phyloP scores from a whole-genome alignment of 2,888 invertebrate species.

The Trissoscelio sp. region DNA sequence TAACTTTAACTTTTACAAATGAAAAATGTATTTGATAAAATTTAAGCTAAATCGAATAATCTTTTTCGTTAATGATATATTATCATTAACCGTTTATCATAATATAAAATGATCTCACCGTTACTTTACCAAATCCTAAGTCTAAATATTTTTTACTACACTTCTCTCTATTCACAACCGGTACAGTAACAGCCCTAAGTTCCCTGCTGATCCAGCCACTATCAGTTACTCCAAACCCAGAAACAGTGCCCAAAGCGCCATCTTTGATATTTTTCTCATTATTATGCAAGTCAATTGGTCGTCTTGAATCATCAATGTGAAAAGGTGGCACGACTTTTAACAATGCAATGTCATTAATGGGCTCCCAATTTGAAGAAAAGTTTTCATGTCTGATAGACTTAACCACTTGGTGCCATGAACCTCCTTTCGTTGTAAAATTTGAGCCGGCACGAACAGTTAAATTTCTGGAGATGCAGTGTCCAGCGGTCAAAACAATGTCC shows the following conservation, averaged over 20 bases:
- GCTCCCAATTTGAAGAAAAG: not conserved
- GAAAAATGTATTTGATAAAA: too few relatives aligned
- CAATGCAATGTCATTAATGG: slow-evolving; percentile 61
- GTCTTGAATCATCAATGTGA: slow-evolving; percentile 33
- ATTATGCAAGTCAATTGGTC: slow-evolving; percentile 34
- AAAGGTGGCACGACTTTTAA: slow-evolving; percentile 58
- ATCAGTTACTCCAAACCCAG: slow-evolving; percentile 60
- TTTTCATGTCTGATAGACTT: slow-evolving; percentile 40
- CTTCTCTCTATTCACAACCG: slow-evolving; percentile 84
- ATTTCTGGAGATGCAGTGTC: slow-evolving; percentile 27
- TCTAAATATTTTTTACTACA: slow-evolving; percentile 83
- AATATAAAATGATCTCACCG: slow-evolving; percentile 24
- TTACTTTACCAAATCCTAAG: slow-evolving; percentile 39
- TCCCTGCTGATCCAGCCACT: slow-evolving; percentile 23
- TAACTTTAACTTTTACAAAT: too few relatives aligned
- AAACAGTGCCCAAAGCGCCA: slow-evolving; percentile 43
- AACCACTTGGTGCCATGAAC: slow-evolving; percentile 45
- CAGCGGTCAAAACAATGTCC: slow-evolving; percentile 54
- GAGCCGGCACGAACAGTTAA: slow-evolving; percentile 49
- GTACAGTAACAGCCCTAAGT: slow-evolving; percentile 83
- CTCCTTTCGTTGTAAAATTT: slow-evolving; percentile 31
- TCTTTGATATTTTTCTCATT: slow-evolving; percentile 41
- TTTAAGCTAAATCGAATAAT: too few relatives aligned
- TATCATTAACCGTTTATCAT: too few relatives aligned
- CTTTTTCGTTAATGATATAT: too few relatives aligned